Evolutionary conservation across 2,113 vertebrate genomes (phyloP).

Genomic region (Catharus fuscescens): DNA sequence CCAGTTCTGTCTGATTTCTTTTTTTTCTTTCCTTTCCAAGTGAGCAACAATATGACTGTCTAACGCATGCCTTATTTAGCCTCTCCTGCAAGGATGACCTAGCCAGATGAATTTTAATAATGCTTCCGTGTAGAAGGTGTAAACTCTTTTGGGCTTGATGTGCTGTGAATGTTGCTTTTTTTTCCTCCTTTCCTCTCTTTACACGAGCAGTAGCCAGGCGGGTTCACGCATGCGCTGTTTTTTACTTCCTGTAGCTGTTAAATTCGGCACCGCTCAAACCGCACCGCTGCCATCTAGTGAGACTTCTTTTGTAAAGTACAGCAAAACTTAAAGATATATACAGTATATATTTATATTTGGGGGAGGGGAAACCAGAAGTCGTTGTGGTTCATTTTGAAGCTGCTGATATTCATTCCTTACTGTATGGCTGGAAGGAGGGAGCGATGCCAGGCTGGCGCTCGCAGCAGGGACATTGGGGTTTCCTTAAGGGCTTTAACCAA

Average conservation of each 20-base stretch:
- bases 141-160: constrained; percentile 91
- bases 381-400: constrained; percentile 79
- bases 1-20: constrained; percentile 64
- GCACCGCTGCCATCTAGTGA: constrained; percentile 80
- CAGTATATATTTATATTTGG: constrained; percentile 83
- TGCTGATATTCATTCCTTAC: constrained; percentile 80
- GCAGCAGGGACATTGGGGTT: constrained; percentile 52
- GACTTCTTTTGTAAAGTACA: constrained; percentile 80
- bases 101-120: constrained; percentile 84
- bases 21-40: constrained; percentile 71
- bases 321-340: constrained; percentile 80
- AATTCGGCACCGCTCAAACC: constrained; percentile 75
- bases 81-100: constrained; percentile 84
- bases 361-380: constrained; percentile 73
- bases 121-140: constrained; percentile 89
- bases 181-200: constrained; percentile 74
- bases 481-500: constrained; percentile 78
- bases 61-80: constrained; percentile 99
- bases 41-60: constrained; percentile 90
- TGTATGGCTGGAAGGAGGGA: constrained; percentile 72
- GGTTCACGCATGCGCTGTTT: constrained; percentile 79
- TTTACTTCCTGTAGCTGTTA: constrained; percentile 78
- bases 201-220: constrained; percentile 65
- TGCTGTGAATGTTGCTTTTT: constrained; percentile 89
- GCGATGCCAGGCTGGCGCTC: constrained; percentile 38